phyloP scores from a whole-genome alignment of 2,888 invertebrate genomes.

The Athalia circularis region DNA sequence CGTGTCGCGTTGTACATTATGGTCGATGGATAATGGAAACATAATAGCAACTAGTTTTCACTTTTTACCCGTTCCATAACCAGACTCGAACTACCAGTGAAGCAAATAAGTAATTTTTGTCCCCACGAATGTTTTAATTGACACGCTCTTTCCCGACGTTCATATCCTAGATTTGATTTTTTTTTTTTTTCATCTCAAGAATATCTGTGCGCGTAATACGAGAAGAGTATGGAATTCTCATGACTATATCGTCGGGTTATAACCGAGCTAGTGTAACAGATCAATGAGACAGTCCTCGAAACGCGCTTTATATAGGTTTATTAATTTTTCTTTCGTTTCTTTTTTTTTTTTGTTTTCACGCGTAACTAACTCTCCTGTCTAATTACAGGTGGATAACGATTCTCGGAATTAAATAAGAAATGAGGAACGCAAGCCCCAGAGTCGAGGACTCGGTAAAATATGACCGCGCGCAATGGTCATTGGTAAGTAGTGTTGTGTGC shows the following conservation, averaged over 20 bases:
- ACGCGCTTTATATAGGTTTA: constrained; percentile 9
- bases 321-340: too few species aligned
- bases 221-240: too few species aligned
- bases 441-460: not conserved
- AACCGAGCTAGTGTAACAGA: constrained; percentile 20
- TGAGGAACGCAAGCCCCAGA: constrained; percentile 26
- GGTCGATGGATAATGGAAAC: too few species aligned
- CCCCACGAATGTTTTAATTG: constrained; percentile 18
- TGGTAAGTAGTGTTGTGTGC: constrained; percentile 3
- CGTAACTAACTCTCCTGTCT: constrained; percentile 33
- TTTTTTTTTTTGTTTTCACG: not conserved
- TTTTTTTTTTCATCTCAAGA: not conserved
- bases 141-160: constrained; percentile 6
- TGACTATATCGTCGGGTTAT: not conserved
- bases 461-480: not conserved
- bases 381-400: constrained; percentile 45
- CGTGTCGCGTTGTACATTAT: too few species aligned
- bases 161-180: not conserved
- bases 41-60: too few species aligned
- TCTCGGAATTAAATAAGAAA: constrained; percentile 11
- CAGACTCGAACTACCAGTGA: too few species aligned
- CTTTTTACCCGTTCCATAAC: too few species aligned
- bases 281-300: constrained; percentile 33
- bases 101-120: not conserved
- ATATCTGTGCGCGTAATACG: not conserved